Percentiles rank a stretch among this genome's conserved stretches.
phyloP scores from a whole-genome alignment of 2,888 invertebrate species.

The Agriotes lineatus region DNA sequence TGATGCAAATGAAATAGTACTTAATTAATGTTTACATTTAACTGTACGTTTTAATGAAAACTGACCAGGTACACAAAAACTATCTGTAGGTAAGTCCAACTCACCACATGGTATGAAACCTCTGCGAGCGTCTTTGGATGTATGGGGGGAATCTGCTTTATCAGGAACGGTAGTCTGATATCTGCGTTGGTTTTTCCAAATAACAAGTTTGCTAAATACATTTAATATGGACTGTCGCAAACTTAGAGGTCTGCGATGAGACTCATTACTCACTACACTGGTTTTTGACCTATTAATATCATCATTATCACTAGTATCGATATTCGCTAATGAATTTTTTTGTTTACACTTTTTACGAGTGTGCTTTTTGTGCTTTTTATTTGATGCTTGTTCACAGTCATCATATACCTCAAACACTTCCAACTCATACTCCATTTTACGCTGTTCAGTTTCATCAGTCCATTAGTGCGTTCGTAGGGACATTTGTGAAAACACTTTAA shows the following conservation, averaged over 20 bases:
- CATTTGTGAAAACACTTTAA: constrained; percentile 20
- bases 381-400: constrained; percentile 60
- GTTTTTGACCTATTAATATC: constrained; percentile 61
- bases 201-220: constrained; percentile 62
- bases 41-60: too few species aligned
- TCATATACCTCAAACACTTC: constrained; percentile 68
- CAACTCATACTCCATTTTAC: constrained; percentile 67
- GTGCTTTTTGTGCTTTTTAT: constrained; percentile 62
- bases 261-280: constrained; percentile 60
- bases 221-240: constrained; percentile 75
- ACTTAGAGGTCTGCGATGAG: constrained; percentile 64
- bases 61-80: too few species aligned
- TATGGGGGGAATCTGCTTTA: constrained; percentile 62
- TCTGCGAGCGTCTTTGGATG: constrained; percentile 62
- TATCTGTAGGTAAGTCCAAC: constrained; percentile 48
- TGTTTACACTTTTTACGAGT: constrained; percentile 66
- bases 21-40: too few species aligned
- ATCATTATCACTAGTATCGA: constrained; percentile 56
- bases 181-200: constrained; percentile 67
- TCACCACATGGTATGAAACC: constrained; percentile 64
- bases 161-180: constrained; percentile 64
- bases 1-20: too few species aligned
- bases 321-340: constrained; percentile 53
- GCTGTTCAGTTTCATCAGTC: constrained; percentile 29
- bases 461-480: constrained; percentile 4